phyloP scores from a whole-genome alignment of 2,113 vertebrate genomes.

The Sphaerodactylus townsendi region DNA sequence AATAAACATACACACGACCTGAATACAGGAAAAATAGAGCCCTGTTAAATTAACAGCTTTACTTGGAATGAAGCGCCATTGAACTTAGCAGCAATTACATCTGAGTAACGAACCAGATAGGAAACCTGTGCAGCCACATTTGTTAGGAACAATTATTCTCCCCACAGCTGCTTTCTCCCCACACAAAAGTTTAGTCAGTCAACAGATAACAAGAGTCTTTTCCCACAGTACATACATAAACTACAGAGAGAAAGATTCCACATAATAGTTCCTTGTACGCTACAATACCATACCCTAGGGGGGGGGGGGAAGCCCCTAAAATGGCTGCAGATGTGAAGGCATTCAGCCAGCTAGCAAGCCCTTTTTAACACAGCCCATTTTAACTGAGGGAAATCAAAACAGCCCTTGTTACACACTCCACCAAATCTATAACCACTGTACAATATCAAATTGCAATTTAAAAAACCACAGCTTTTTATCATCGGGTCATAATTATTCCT shows the following conservation, averaged over 20 bases:
- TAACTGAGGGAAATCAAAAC: neutral
- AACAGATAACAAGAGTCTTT: neutral
- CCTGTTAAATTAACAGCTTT: neutral
- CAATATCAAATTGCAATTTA: conserved; percentile 14
- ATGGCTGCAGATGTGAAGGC: conserved; percentile 18
- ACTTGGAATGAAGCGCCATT: neutral
- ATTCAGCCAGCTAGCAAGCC: fast-evolving
- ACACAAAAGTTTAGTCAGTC: neutral
- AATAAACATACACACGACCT: neutral
- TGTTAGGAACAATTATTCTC: neutral
- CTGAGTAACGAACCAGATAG: neutral
- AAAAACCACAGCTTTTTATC: conserved; percentile 13
- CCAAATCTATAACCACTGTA: conserved; percentile 33
- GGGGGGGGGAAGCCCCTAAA: fast-evolving
- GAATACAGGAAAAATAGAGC: neutral
- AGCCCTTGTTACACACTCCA: neutral
- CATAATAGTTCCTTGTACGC: neutral
- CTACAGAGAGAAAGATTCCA: neutral
- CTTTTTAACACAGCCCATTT: neutral
- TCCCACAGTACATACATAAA: neutral
- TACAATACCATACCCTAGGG: neutral
- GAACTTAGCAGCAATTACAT: neutral
- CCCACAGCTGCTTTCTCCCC: neutral
- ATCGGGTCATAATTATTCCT: conserved; percentile 26
- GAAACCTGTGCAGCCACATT: neutral